Conservation (phyloP, 2,888 invertebrate genomes). For the Cheilosia scutellata region DNA sequence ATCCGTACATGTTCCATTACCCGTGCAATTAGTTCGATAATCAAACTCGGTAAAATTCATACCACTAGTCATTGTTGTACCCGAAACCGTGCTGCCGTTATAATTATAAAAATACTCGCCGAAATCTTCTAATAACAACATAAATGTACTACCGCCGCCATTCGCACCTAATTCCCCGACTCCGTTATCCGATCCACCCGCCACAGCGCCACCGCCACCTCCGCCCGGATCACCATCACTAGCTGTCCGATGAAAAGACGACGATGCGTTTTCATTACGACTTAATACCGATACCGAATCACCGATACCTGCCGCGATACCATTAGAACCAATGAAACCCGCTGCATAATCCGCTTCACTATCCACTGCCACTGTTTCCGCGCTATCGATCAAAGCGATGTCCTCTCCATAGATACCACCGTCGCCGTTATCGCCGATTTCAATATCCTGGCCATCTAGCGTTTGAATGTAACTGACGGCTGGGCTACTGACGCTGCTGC, state of each 20-base stretch:
- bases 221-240: slow-evolving; percentile 78
- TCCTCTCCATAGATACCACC: slow-evolving; percentile 78
- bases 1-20: slow-evolving; percentile 82
- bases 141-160: slow-evolving; percentile 84
- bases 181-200: slow-evolving; percentile 28
- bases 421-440: slow-evolving; percentile 46
- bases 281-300: slow-evolving; percentile 60
- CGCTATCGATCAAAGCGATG: slow-evolving; percentile 82
- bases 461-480: slow-evolving; percentile 43
- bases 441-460: slow-evolving; percentile 56
- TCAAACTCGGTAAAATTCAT: slow-evolving; percentile 82
- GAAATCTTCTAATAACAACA: slow-evolving; percentile 90
- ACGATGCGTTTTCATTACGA: slow-evolving; percentile 58
- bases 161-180: slow-evolving; percentile 48
- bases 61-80: slow-evolving; percentile 79
- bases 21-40: slow-evolving; percentile 82
- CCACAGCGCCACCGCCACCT: slow-evolving; percentile 41
- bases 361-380: slow-evolving; percentile 79
- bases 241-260: slow-evolving; percentile 58
- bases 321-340: slow-evolving; percentile 65
- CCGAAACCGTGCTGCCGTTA: slow-evolving; percentile 83
- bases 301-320: slow-evolving; percentile 55
- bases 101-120: slow-evolving; percentile 90
- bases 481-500: slow-evolving; percentile 33
- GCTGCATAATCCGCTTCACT: slow-evolving; percentile 80